Evolutionary conservation across 2,113 vertebrate species (phyloP).

Genomic region (Narcine bancroftii): DNA sequence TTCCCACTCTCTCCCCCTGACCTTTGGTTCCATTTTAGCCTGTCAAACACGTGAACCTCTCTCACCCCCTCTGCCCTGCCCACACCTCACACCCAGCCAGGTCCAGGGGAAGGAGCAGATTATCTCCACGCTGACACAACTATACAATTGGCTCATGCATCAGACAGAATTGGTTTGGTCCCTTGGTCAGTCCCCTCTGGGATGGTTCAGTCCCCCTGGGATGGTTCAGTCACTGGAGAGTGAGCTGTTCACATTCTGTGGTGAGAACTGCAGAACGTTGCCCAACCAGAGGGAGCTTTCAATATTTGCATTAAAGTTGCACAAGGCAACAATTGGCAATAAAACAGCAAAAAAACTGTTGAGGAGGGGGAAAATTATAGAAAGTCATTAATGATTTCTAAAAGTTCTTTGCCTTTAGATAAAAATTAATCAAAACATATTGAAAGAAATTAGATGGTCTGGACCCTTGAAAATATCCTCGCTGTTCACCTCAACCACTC

Average conservation of each 20-base stretch:
- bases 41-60: no score
- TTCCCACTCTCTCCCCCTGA: no score
- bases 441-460: background rate
- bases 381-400: slow-evolving; percentile 13
- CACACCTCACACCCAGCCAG: no score
- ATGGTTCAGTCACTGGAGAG: background rate
- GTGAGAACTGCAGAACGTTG: background rate
- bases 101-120: no score
- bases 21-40: no score
- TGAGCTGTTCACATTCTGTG: background rate
- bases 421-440: background rate
- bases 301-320: background rate
- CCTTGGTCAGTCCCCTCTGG: no score
- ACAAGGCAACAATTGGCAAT: background rate
- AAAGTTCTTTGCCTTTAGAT: background rate
- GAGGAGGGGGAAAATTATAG: background rate
- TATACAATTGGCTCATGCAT: no score
- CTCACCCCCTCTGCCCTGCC: no score
- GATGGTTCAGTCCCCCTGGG: no score
- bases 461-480: background rate
- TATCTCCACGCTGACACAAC: no score
- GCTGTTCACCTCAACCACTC: no score
- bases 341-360: background rate
- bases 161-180: no score
- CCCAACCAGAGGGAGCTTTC: background rate